Conservation (phyloP, 1,140 invertebrate species). For the Riptortus pedestris region DNA sequence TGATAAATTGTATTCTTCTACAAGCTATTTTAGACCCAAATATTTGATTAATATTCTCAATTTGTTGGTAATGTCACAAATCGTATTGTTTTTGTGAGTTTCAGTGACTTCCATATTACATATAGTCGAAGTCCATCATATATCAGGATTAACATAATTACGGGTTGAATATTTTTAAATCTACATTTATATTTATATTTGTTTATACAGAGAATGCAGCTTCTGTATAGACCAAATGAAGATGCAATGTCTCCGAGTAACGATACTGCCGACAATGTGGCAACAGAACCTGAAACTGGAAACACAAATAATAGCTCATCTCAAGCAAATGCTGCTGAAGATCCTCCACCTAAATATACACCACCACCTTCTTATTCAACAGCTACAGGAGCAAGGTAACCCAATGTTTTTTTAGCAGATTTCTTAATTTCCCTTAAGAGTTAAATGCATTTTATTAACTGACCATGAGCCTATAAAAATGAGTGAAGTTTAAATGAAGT, state of each 20-base stretch:
- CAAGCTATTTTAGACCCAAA: not conserved
- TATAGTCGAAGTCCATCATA: too few species aligned
- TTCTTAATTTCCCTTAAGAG: not conserved
- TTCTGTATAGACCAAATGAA: slow-evolving; percentile 53
- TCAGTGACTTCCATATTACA: too few species aligned
- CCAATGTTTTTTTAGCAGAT: too few species aligned
- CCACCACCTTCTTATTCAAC: slow-evolving; percentile 85
- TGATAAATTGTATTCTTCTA: not conserved
- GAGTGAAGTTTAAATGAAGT: too few species aligned
- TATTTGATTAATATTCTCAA: not conserved
- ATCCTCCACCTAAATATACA: slow-evolving; percentile 85
- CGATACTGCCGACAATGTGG: not conserved
- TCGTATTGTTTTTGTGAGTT: not conserved
- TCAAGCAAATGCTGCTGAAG: slow-evolving; percentile 43
- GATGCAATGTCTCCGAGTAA: slow-evolving; percentile 36
- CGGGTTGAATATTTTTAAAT: too few species aligned
- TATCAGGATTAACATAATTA: too few species aligned
- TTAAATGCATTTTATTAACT: not conserved
- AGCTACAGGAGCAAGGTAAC: slow-evolving; percentile 61
- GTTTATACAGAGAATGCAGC: slow-evolving; percentile 61
- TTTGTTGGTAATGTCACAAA: not conserved
- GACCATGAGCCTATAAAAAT: too few species aligned
- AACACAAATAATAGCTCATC: slow-evolving; percentile 31
- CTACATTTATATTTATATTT: too few species aligned
- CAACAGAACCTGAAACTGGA: not conserved